Evolutionary conservation across 37 sponge, comb jelly and placozoan species (phyloP).

Genomic region (Halisarca cf. caerulea): DNA sequence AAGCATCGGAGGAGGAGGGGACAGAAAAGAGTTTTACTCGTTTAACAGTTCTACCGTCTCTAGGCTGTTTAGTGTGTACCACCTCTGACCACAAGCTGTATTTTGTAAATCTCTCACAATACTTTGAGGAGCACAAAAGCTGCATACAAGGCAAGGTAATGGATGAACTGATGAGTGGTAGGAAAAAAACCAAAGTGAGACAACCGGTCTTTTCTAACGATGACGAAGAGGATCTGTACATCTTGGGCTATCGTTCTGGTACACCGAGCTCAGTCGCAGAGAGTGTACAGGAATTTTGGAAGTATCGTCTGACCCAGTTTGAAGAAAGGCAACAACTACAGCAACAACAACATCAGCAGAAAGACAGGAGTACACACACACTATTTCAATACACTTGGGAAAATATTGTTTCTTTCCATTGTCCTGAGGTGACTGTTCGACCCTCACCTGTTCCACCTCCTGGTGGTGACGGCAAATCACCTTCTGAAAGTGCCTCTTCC

Average conservation of each 20-base stretch:
- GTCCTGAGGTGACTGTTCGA: background rate
- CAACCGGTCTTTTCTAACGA: background rate
- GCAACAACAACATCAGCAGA: background rate
- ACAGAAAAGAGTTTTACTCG: background rate
- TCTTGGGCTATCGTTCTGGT: background rate
- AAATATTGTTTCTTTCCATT: background rate
- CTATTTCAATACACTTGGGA: background rate
- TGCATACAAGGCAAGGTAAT: background rate
- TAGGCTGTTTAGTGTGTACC: background rate
- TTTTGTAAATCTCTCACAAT: background rate
- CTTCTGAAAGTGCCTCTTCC: no score
- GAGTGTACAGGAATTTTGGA: background rate
- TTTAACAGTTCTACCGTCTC: background rate
- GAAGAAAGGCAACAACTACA: background rate
- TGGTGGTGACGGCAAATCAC: no score
- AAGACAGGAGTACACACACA: background rate
- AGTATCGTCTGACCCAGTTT: background rate
- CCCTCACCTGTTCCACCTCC: no score
- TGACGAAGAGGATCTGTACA: slow-evolving; percentile 1
- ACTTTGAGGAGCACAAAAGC: background rate
- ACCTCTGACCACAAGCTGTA: background rate
- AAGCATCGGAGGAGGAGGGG: no score
- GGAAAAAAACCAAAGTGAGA: background rate
- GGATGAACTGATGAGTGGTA: background rate
- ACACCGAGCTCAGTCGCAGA: background rate